Evolutionary conservation across 1,140 invertebrate genomes (phyloP), one percentile per base, ranked within the genome.

Genomic region (Bombus superbus): DNA sequence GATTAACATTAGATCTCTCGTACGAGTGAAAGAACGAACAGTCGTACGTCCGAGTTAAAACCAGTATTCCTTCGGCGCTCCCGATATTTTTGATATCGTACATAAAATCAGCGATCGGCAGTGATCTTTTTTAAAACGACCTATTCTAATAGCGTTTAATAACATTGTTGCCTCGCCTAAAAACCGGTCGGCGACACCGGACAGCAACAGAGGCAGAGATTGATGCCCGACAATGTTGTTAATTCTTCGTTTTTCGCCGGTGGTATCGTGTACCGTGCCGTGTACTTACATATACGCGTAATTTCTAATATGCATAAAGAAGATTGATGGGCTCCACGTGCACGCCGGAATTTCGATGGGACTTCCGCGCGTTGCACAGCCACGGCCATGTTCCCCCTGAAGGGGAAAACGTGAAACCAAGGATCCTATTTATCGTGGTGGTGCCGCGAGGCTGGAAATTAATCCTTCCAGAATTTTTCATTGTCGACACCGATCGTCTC

Each of bases 221-320:
- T 90, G 88, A 90, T 90, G 86, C 88, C 68, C 80, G 86, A 90
- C 89, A 88, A 86, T 86, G 83, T 81, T 73, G 86, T 90, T 90
- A 88, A 90, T 86, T 66, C 79, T 88, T 89, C 73, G 76, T 64
- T 89, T 81, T 83, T 78, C 42, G 22, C 32, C 44, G 64, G n/a
- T 40, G 88, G 66, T 90, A 79, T 78, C 89, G 88, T 89, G 88
- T 89, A 87, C 66, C 88, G 53, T 57, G 71, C 64, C 38, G 64
- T 89, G 82, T 85, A 90, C 75, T 87, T 82, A 85, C 86, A 87
- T 69, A 82, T 47, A 81, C 88, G 74, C 74, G 81, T 85, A 85
- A 90, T 85, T 87, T 85, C 88, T 90, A 90, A 90, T 90, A 90
- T 90, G 88, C 89, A 90, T 90, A 90, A 90, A 90, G 59, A 90